Evolutionary conservation across 2,113 vertebrate species (phyloP).

Genomic region (Sclerurus mexicanus): DNA sequence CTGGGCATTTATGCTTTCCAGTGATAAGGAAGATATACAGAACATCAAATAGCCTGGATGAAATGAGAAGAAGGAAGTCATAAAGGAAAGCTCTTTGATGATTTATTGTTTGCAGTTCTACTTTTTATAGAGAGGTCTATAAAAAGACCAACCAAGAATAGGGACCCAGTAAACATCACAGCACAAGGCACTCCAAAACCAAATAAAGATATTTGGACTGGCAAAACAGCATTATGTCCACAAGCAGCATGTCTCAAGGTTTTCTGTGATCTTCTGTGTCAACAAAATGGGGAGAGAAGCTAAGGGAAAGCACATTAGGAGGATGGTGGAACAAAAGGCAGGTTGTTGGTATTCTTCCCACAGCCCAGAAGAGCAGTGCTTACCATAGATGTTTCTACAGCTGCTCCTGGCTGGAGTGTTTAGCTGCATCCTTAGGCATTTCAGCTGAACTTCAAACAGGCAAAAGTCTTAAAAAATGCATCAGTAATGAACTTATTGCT

Average conservation of each 20-base stretch:
- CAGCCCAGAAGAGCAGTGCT: not conserved
- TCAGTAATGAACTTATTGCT: not conserved
- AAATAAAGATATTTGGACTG: not conserved
- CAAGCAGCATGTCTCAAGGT: not conserved
- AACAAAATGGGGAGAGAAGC: not conserved
- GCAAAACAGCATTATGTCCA: not conserved
- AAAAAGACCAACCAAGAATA: not conserved
- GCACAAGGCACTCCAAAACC: not conserved
- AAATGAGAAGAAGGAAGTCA: not conserved
- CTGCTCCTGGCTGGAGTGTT: not conserved
- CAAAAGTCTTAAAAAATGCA: not conserved
- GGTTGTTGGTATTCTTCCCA: not conserved
- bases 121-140: not conserved
- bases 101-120: not conserved
- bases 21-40: not conserved
- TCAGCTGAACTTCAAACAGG: not conserved
- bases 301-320: not conserved
- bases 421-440: not conserved
- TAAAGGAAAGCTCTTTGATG: not conserved
- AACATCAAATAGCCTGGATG: not conserved
- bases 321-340: fast-evolving
- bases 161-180: not conserved
- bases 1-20: not conserved
- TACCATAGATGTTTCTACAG: not conserved
- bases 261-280: not conserved